A percentile compares a stretch with the other conserved stretches of the same genome.
Evolutionary conservation across 2,797 vertebrate genomes (phyloP).

Genomic region (Picus viridis): DNA sequence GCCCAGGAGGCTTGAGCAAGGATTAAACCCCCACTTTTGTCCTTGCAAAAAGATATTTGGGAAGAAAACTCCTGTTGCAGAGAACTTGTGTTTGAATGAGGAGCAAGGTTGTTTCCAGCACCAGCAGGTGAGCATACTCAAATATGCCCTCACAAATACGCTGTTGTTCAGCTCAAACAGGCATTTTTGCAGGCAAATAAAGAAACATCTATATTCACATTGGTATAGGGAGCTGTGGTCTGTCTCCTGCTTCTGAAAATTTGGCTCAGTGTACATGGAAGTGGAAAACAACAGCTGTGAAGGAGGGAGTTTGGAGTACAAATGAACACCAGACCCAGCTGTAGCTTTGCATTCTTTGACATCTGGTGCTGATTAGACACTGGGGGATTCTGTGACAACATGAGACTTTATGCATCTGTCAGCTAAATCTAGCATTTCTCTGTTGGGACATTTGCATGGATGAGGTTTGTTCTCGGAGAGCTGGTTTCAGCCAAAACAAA

Average conservation of each 20-base stretch:
- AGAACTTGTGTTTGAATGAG: neutral
- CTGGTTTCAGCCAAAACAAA: neutral
- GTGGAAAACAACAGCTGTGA: conserved; percentile 64
- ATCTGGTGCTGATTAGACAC: conserved; percentile 58
- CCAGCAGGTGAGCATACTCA: fast-evolving
- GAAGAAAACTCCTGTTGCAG: neutral
- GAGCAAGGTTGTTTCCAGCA: neutral
- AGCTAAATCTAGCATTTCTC: conserved; percentile 49
- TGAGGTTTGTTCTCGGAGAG: conserved; percentile 14
- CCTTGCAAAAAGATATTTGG: neutral
- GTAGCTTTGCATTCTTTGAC: conserved; percentile 58
- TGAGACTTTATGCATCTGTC: conserved; percentile 61
- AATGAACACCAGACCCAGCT: conserved; percentile 57
- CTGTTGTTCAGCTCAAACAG: neutral
- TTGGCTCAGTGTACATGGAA: neutral
- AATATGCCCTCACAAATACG: neutral
- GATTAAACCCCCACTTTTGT: neutral
- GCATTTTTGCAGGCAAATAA: neutral
- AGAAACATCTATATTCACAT: neutral
- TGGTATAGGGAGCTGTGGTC: neutral
- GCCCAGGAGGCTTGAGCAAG: neutral
- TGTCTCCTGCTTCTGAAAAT: conserved; percentile 25
- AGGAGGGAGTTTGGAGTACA: conserved; percentile 37
- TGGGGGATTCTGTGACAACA: conserved; percentile 47
- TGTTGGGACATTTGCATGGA: neutral